Evolutionary conservation across 2,113 vertebrate species (phyloP).

Genomic region (Empidonax traillii): DNA sequence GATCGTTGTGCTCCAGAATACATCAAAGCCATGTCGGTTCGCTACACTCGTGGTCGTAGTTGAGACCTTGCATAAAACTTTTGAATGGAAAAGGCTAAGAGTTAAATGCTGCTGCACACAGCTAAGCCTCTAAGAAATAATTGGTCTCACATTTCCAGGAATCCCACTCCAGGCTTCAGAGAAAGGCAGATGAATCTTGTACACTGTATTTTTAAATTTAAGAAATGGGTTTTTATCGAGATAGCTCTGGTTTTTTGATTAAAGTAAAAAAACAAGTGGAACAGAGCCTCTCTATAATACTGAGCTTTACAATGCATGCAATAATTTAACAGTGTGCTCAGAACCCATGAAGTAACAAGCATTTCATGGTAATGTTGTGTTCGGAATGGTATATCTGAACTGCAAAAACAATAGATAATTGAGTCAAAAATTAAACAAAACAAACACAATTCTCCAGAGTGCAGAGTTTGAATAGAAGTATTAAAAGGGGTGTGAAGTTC

Average conservation of each 20-base stretch:
- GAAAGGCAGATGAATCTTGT: not conserved
- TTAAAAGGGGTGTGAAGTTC: not conserved
- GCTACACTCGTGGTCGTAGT: not conserved
- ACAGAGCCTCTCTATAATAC: not conserved
- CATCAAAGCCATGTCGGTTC: not conserved
- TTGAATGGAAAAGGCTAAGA: not conserved
- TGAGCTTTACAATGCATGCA: not conserved
- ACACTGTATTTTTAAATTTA: not conserved
- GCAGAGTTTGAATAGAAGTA: not conserved
- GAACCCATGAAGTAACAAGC: not conserved
- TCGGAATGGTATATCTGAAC: not conserved
- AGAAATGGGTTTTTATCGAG: not conserved
- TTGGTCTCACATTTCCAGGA: not conserved
- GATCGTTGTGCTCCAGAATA: not conserved
- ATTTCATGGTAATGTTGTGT: not conserved
- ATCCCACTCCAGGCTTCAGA: not conserved
- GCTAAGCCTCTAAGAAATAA: not conserved
- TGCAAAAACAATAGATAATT: not conserved
- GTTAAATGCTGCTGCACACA: not conserved
- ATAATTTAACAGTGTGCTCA: not conserved
- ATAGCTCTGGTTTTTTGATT: not conserved
- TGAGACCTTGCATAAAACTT: not conserved
- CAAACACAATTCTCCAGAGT: not conserved
- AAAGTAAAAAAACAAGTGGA: not conserved
- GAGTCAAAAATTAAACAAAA: conserved; percentile 12